Base-by-base conservation (phyloP, 2,797 vertebrate genomes). In the Epinephelus awoara region DNA sequence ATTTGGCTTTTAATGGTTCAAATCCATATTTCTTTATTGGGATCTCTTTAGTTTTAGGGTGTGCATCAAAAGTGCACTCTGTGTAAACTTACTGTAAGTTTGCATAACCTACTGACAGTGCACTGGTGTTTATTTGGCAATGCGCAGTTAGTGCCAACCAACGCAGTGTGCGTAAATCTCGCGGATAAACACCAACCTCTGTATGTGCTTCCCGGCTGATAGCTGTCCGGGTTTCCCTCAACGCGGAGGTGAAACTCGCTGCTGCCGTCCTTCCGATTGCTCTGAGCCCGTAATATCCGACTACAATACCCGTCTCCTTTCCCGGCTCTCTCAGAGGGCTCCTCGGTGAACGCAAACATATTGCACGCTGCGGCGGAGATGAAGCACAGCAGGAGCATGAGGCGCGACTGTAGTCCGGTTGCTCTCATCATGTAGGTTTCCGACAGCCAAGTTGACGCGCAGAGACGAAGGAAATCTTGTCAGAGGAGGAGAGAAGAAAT, bases 201-300 rank as follows among this genome's bases (percentile, higher is more conserved):
- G 94, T 99, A 99, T 87, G 97, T 99, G 96, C 95, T 97, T 13
- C 96, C 97, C 2, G 98, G 97, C 87, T 98, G 98, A 78, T 99
- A 99, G 93, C 93, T 96, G 82, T 99, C 97, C 0, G 97, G 98
- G 74, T 99, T 98, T 64, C 98, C 98, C 89, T 99, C 98, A 55
- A 99, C 97, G 83, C 97, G 96, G 72, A 99, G 97, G 76, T 96
- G 96, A 91, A 99, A 99, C 93, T 99, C 98, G 77, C 88, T 98
- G 91, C 96, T 97, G 71, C 95, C 95, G 88, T 99, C 98, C 83
- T 96, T 97, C 82, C 96, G 91, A 44, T 82, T 91, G 89, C 96
- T 96, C 84, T 98, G 98, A 80, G 96, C 97, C 91, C 97, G 94
- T 86, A 98, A 85, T 80, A 99, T 97, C 90, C 97, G 96, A 87